Evolutionary conservation across 2,888 invertebrate genomes (phyloP).

Genomic region (Quadroppia sp.): DNA sequence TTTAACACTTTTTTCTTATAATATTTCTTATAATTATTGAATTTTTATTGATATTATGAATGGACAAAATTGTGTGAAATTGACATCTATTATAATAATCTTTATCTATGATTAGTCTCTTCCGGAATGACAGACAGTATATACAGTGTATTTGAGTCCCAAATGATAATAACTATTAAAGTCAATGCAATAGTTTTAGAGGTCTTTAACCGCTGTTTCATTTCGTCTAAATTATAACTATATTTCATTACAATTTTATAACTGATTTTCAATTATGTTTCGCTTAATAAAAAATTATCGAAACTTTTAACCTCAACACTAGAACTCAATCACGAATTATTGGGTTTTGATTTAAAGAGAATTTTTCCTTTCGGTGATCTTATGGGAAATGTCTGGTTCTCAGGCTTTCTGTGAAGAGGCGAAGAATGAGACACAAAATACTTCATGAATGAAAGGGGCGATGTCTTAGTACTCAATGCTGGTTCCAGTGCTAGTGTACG

Average conservation of each 20-base stretch:
- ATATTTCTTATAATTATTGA: no score
- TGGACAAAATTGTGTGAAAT: neutral
- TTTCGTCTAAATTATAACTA: neutral
- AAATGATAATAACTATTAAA: neutral
- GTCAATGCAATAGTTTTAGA: conserved; percentile 11
- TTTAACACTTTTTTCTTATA: neutral
- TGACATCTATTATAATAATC: conserved; percentile 16
- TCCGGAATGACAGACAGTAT: conserved; percentile 26
- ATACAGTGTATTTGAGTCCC: neutral
- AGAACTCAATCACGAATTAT: neutral
- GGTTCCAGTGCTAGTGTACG: neutral
- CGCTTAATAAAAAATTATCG: neutral
- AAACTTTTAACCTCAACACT: neutral
- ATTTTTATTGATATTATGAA: no score
- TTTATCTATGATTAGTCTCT: conserved; percentile 28
- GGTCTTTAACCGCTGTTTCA: conserved; percentile 34
- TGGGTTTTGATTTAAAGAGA: conserved; percentile 8
- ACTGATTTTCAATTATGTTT: neutral
- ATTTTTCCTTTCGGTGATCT: conserved; percentile 23
- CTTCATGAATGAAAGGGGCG: conserved; percentile 34
- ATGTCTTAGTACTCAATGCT: neutral
- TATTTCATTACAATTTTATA: neutral
- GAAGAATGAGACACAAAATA: conserved; percentile 25
- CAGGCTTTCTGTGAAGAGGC: conserved; percentile 20
- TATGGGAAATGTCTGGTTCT: conserved; percentile 37